Evolutionary conservation across 2,113 vertebrate species (phyloP).

Genomic region (Nematolebias whitei): DNA sequence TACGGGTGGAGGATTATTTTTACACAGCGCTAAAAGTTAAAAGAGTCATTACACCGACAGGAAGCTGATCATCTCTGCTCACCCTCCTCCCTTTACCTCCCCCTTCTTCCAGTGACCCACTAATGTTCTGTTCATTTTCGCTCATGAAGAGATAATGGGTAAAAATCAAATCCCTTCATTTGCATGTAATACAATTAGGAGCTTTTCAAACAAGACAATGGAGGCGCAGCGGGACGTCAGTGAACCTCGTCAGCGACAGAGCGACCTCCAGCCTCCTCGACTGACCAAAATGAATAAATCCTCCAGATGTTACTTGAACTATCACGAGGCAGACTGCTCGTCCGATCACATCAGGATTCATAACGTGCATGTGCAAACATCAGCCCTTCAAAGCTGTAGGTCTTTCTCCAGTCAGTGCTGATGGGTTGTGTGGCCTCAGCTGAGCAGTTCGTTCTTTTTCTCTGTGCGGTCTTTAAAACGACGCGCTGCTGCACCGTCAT

Average conservation of each 20-base stretch:
- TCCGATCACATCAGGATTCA: constrained; percentile 63
- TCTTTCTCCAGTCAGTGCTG: not conserved
- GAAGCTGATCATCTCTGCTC: constrained; percentile 64
- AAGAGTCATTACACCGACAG: not conserved
- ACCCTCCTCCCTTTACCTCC: constrained; percentile 68
- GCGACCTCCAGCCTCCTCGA: constrained; percentile 85
- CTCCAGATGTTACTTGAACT: no score
- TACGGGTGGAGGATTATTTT: constrained; percentile 8
- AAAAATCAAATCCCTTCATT: constrained; percentile 99
- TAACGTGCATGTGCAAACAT: constrained; percentile 16
- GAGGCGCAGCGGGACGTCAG: constrained; percentile 92
- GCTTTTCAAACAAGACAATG: constrained; percentile 98
- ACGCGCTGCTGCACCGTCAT: not conserved
- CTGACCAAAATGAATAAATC: constrained; percentile 93
- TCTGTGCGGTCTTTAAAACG: not conserved
- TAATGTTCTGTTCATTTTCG: constrained; percentile 96
- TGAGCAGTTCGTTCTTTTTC: constrained; percentile 9
- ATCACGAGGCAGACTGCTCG: no score
- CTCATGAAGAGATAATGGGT: constrained; percentile 98
- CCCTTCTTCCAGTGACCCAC: constrained; percentile 90
- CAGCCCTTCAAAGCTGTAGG: not conserved
- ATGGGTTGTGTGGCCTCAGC: not conserved
- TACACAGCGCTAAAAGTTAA: constrained; percentile 9
- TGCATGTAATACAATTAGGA: constrained; percentile 99
- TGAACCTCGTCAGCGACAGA: constrained; percentile 91